phyloP scores from a whole-genome alignment of 2,113 vertebrate species.

The Tyrannus savana region DNA sequence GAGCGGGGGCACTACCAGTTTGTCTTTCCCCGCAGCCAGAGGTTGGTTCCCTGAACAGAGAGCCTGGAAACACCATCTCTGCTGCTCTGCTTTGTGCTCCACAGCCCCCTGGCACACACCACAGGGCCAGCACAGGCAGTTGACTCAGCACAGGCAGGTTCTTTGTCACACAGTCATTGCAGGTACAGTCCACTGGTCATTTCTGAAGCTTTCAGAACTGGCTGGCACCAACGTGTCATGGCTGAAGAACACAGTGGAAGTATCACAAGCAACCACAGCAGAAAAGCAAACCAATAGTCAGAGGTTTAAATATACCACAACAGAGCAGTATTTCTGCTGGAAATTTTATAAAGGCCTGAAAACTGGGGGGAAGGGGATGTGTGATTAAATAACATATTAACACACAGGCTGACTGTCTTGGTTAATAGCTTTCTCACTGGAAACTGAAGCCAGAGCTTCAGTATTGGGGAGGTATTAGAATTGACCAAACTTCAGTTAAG shows the following conservation, averaged over 20 bases:
- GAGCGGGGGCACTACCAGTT: not conserved
- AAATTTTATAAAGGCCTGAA: not conserved
- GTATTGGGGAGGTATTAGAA: not conserved
- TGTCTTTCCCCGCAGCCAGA: not conserved
- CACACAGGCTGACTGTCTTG: not conserved
- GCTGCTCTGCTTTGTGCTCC: not conserved
- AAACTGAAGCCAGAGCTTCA: not conserved
- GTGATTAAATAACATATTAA: not conserved
- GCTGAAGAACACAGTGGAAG: not conserved
- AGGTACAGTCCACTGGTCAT: not conserved
- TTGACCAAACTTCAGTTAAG: not conserved
- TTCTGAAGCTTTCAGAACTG: not conserved
- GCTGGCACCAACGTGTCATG: not conserved
- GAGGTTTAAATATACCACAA: not conserved
- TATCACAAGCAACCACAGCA: not conserved
- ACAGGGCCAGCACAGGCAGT: not conserved
- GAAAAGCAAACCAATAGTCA: not conserved
- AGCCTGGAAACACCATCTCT: not conserved
- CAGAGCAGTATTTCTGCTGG: not conserved
- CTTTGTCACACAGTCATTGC: accelerated
- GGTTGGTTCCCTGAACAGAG: not conserved
- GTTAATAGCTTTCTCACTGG: not conserved
- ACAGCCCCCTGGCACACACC: accelerated
- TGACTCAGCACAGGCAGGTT: not conserved
- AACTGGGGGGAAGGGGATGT: not conserved